Base-by-base conservation (phyloP, 1,140 invertebrate genomes). In the Acromyrmex heyeri region DNA sequence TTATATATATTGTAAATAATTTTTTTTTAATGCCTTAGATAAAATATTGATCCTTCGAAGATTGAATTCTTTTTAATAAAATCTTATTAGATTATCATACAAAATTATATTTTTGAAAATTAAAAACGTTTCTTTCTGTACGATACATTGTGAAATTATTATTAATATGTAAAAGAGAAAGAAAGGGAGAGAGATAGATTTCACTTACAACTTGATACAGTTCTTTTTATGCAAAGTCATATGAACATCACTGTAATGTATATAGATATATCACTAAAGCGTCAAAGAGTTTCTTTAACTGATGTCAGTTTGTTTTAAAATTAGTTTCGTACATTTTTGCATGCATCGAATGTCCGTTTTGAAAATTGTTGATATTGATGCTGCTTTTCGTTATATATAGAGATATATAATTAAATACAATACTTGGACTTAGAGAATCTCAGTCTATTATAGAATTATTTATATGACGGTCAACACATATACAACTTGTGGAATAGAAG, bases 281-380 rank as follows among this genome's bases (percentile, higher is more conserved):
- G 30, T 75, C 55, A 59, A 75, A 38, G 12, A 12, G 6, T 75
- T n/a, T n/a, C n/a, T n/a, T n/a, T n/a, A n/a, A n/a, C 48, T 38
- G 6, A 38, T 67, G 55, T 1, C 4, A 55, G 14, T 77, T 21
- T 5, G 6, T 12, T 69, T 69, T 12, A 69, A 27, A 78, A 7
- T 64, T 64, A 78, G 64, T 44, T 48, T 64, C 18, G 5, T 30
- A 24, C 21, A 12, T 78, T 34, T 65, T 48, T 18, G 38, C 27
- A 8, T 50, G 2, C 14, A 50, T 16, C 48, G 48, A 50, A 50
- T 34, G 18, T 65, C 48, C 27, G 2, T 30, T 55, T 76, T 67
- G 18, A 79, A 79, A 14, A 65, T 67, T 67, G 61, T 78, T 64
- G 10, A 78, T 30, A n/a, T 78, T 65, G 44, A 76, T 59, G n/a